Evolutionary conservation across 1,140 invertebrate genomes (phyloP).

Genomic region (Cydia pomonella): DNA sequence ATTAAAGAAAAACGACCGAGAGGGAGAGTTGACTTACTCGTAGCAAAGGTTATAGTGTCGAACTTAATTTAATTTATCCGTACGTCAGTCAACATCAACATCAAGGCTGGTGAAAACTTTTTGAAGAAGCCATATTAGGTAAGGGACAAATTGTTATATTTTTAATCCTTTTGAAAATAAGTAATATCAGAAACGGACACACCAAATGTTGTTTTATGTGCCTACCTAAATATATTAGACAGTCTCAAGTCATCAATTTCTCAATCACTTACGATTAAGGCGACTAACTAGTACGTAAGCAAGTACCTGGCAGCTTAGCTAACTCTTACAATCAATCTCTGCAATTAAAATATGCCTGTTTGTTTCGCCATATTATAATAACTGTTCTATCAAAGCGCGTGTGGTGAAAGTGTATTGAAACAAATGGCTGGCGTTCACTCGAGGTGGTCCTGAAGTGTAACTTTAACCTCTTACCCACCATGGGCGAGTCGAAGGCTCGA

Average conservation of each 20-base stretch:
- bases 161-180: too few species aligned
- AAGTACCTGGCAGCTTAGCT: not conserved
- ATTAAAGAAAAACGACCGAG: not conserved
- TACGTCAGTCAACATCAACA: too few species aligned
- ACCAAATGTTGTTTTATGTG: too few species aligned
- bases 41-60: too few species aligned
- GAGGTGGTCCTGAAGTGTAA: slow-evolving; percentile 23
- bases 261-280: not conserved
- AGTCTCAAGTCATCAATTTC: too few species aligned
- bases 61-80: too few species aligned
- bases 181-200: too few species aligned
- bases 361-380: slow-evolving; percentile 16
- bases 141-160: too few species aligned
- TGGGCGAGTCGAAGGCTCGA: not conserved
- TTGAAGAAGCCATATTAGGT: too few species aligned
- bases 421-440: slow-evolving; percentile 21
- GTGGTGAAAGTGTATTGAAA: slow-evolving; percentile 29
- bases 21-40: not conserved
- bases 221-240: too few species aligned
- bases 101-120: too few species aligned
- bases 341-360: slow-evolving; percentile 21
- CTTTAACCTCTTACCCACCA: not conserved
- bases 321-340: not conserved
- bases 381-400: slow-evolving; percentile 15
- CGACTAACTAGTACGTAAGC: not conserved